A percentile compares a stretch with the other conserved stretches of the same genome.
These are phyloP conservation scores for Orthosia incerta DNA, from an alignment of 2,888 invertebrate genomes.

Conservation along the genomic window DNA sequence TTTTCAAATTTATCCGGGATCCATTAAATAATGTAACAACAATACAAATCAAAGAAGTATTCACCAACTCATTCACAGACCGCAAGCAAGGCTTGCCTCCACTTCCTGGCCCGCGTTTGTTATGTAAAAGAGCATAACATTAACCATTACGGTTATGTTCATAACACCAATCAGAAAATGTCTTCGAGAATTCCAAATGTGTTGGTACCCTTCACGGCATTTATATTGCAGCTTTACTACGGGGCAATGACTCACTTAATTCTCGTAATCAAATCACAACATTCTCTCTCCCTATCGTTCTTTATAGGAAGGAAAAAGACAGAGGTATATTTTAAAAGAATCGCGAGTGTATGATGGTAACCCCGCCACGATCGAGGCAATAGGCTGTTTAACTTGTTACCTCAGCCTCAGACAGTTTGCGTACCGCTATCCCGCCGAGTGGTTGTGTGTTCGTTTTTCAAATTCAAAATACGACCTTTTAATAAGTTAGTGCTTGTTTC, in stretches of 20 bases:
- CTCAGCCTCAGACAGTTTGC: conserved; percentile 58
- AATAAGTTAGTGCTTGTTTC: conserved; percentile 58
- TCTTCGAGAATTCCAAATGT: conserved; percentile 50
- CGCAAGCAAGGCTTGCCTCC: conserved; percentile 22
- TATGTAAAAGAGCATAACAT: conserved; percentile 53
- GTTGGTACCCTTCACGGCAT: conserved; percentile 50
- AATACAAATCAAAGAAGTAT: conserved; percentile 9
- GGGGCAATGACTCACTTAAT: conserved; percentile 67
- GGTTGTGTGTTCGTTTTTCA: conserved; percentile 45
- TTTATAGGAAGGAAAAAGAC: conserved; percentile 18
- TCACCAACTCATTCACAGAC: conserved; percentile 21
- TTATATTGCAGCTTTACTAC: conserved; percentile 62
- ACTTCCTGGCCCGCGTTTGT: conserved; percentile 43
- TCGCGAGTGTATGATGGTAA: conserved; percentile 58
- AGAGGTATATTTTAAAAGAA: conserved; percentile 53
- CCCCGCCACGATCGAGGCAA: conserved; percentile 57
- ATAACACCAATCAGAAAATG: conserved; percentile 39
- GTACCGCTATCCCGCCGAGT: conserved; percentile 55
- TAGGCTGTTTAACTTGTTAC: conserved; percentile 54
- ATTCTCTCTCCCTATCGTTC: conserved; percentile 50
- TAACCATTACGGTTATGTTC: conserved; percentile 32
- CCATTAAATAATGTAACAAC: neutral
- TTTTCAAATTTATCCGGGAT: too few species aligned
- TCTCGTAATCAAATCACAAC: conserved; percentile 67
- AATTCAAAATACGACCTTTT: conserved; percentile 53